These are phyloP conservation scores for Ganaspis brasiliensis DNA, from an alignment of 2,888 invertebrate species.

Conservation along the genomic window DNA sequence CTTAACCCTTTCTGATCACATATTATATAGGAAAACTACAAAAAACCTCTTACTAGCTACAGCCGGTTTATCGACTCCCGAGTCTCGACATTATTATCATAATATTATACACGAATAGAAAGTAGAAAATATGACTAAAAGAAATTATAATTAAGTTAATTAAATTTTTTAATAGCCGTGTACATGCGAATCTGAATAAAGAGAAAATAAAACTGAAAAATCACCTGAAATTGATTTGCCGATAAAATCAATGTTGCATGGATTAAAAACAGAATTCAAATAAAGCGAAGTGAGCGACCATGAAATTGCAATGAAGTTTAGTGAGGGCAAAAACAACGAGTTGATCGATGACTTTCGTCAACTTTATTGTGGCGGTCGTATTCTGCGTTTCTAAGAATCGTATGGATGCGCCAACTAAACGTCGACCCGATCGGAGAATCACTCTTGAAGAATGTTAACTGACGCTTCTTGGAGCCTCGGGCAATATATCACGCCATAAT, in stretches of 20 bases:
- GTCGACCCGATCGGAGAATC: constrained; percentile 61
- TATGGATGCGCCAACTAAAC: constrained; percentile 53
- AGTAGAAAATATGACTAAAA: no score
- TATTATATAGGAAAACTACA: no score
- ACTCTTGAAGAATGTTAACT: constrained; percentile 65
- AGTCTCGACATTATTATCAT: no score
- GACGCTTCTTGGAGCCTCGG: constrained; percentile 55
- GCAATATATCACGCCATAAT: constrained; percentile 67
- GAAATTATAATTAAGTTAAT: no score
- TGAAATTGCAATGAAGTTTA: constrained; percentile 24
- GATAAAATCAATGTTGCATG: constrained; percentile 22
- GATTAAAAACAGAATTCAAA: constrained; percentile 11
- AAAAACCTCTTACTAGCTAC: no score
- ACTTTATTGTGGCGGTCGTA: constrained; percentile 46
- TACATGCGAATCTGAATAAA: no score
- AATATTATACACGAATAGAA: no score
- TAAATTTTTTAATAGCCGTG: no score
- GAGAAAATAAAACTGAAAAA: not conserved
- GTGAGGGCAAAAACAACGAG: constrained; percentile 28
- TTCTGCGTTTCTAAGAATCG: constrained; percentile 58
- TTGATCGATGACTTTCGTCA: constrained; percentile 56
- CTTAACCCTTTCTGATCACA: no score
- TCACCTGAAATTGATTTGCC: not conserved
- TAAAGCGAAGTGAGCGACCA: constrained; percentile 10
- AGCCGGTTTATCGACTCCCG: no score